Conservation (phyloP, 2,888 invertebrate species). For the Poecilus cupreus region DNA sequence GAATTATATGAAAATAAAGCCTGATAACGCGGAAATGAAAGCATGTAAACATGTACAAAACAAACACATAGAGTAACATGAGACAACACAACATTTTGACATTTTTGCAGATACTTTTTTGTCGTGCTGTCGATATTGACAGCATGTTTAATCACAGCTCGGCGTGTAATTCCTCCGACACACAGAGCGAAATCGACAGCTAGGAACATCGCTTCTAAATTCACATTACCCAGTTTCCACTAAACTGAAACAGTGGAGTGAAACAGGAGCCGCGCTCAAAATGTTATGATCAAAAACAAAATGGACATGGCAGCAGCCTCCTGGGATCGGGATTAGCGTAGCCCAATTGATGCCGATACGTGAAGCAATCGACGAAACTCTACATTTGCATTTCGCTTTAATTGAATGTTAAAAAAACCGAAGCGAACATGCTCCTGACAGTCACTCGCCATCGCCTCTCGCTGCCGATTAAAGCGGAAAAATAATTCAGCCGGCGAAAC, state of each 20-base stretch:
- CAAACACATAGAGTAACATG: background rate
- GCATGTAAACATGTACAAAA: slow-evolving; percentile 6
- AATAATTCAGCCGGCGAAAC: background rate
- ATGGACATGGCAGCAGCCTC: background rate
- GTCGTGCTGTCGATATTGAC: slow-evolving; percentile 10
- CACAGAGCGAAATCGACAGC: background rate
- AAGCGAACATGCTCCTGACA: background rate
- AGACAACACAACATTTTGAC: slow-evolving; percentile 3
- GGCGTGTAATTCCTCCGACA: slow-evolving; percentile 9
- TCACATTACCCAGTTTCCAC: background rate
- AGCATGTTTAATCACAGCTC: slow-evolving; percentile 28
- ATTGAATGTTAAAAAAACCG: background rate
- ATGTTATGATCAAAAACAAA: slow-evolving; percentile 7
- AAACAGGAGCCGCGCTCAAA: background rate
- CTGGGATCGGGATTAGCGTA: background rate
- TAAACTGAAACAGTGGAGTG: background rate
- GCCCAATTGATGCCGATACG: background rate
- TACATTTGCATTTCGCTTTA: slow-evolving; percentile 2
- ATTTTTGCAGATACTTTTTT: slow-evolving; percentile 33
- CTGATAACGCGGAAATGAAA: slow-evolving; percentile 20
- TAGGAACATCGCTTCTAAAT: background rate
- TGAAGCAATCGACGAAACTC: background rate
- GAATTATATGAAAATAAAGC: slow-evolving; percentile 12
- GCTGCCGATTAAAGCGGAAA: slow-evolving; percentile 1
- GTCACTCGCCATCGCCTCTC: background rate